Base-by-base conservation (phyloP, 2,797 vertebrate genomes). In the Rhabdomys pumilio region DNA sequence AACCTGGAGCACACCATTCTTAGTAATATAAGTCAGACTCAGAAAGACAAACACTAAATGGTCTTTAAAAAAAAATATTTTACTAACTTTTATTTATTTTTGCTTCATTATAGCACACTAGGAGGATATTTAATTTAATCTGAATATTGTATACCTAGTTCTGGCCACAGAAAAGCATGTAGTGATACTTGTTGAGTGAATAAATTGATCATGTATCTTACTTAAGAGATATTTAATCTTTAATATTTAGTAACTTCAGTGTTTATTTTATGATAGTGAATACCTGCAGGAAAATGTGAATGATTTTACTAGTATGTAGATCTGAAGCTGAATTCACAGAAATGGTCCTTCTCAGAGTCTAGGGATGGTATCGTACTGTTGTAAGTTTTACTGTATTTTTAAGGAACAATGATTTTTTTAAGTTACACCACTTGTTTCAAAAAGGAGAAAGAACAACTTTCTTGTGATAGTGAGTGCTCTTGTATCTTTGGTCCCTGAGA, bases 41-140 rank as follows among this genome's bases (percentile, higher is more conserved):
- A 82, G 80, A 82, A 61, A 83, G n/a, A 44, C 24, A 83, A 83
- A 63, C 29, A 63, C 59, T 65, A 65, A 72, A 38, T 72, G 69
- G 15, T 38, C 69, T 72, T 34, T 67, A 20, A 3, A 34, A 67
- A 67, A 67, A 31, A 67, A n/a, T 92, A 11, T 17, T 91, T 97
- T 91, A 85, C 92, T 91, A 73, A 69, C 53, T 96, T 92, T 95
- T 96, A 79, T 90, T 95, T 96, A 81, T 94, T 96, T 96, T 97
- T 96, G 75, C 53, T 96, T 96, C 75, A 38, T 89, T 91, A 81
- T 92, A 65, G 65, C 94, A 80, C 85, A 79, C 65, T 73, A 96
- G 89, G 92, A 89, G 69, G 31, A 59, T 38, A 38, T 59, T 90
- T 94, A 91, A 91, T 77, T 87, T 94, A 76, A 87, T 94, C 34